A percentile compares a stretch with the other conserved stretches of the same genome.
Evolutionary conservation across 2,888 invertebrate species (phyloP).

Genomic region (Bugula neritina): DNA sequence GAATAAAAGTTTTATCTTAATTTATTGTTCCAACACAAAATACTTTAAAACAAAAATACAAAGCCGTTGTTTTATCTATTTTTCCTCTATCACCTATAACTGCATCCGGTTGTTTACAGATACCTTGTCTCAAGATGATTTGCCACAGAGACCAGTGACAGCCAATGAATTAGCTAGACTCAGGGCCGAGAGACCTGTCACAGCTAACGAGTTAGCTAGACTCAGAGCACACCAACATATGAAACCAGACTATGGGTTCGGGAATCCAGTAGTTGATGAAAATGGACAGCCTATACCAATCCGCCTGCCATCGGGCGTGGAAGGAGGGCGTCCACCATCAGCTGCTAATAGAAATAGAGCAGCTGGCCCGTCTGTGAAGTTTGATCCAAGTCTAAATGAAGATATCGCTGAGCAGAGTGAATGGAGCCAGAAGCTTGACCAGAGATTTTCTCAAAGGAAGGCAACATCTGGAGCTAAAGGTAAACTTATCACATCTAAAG

Average conservation of each 20-base stretch:
- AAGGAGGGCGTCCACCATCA: neutral
- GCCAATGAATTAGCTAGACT: neutral
- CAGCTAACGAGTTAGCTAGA: neutral
- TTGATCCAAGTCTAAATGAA: neutral
- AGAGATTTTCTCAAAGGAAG: neutral
- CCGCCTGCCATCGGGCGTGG: neutral
- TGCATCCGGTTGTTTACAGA: neutral
- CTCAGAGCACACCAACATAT: neutral
- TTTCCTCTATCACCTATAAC: too few relatives aligned
- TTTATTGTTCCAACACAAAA: too few relatives aligned
- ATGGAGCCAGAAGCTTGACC: neutral
- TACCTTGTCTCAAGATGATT: neutral
- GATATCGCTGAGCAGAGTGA: neutral
- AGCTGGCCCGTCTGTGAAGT: neutral
- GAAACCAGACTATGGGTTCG: neutral
- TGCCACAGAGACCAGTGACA: neutral
- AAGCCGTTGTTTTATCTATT: too few relatives aligned
- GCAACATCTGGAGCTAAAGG: too few relatives aligned
- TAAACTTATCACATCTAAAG: too few relatives aligned
- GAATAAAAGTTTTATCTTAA: too few relatives aligned
- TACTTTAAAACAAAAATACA: too few relatives aligned
- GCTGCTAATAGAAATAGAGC: neutral
- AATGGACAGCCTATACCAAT: neutral
- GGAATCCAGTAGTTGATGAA: neutral
- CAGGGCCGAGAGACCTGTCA: neutral